Evolutionary conservation across 2,797 vertebrate species (phyloP).

Genomic region (Delichon dasypus): DNA sequence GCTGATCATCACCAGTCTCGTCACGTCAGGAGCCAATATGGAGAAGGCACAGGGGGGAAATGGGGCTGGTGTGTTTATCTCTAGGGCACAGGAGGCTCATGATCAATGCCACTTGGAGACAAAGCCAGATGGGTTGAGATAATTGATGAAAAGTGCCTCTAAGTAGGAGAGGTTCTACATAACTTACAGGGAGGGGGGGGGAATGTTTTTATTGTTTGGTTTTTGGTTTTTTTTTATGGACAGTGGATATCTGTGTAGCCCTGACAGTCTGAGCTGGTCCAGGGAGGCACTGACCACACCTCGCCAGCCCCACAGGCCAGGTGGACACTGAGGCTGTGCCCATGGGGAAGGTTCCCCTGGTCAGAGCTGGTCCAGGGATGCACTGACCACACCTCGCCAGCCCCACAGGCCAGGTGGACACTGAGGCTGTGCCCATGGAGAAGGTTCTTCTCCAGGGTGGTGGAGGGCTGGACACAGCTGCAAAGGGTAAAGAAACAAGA

Average conservation of each 20-base stretch:
- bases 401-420: background rate
- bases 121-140: constrained; percentile 68
- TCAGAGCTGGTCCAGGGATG: background rate
- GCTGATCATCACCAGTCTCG: constrained; percentile 69
- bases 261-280: background rate
- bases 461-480: background rate
- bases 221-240: background rate
- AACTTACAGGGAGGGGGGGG: background rate
- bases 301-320: background rate
- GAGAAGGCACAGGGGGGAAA: constrained; percentile 58
- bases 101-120: constrained; percentile 74
- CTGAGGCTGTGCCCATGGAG: background rate
- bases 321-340: background rate
- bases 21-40: constrained; percentile 62
- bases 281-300: background rate
- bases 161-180: background rate
- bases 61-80: constrained; percentile 70
- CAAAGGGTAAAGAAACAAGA: background rate
- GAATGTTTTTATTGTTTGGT: too few relatives aligned
- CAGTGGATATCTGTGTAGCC: background rate
- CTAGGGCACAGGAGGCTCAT: constrained; percentile 71
- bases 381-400: background rate
- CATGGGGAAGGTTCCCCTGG: background rate
- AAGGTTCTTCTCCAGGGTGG: background rate
- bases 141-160: constrained; percentile 48